Conservation (phyloP, 2,113 vertebrate species). For the Dunckerocampus dactyliophorus region DNA sequence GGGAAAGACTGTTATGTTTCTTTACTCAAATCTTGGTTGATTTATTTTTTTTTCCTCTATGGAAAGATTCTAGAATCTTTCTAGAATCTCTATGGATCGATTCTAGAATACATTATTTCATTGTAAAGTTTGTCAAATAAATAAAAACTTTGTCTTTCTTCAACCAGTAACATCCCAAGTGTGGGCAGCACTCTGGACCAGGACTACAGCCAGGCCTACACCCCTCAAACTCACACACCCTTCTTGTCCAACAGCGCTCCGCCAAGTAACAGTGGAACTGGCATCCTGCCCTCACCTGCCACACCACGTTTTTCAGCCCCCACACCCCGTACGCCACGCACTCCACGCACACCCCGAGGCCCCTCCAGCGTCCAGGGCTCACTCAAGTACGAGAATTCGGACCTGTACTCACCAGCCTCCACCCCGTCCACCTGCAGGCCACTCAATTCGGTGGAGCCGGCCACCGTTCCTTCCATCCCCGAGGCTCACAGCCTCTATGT, state of each 20-base stretch:
- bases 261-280: slow-evolving; percentile 88
- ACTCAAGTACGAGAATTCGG: slow-evolving; percentile 93
- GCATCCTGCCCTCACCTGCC: slow-evolving; percentile 93
- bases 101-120: neutral
- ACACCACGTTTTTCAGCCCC: slow-evolving; percentile 91
- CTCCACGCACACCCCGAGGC: slow-evolving; percentile 90
- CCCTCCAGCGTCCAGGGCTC: slow-evolving; percentile 94
- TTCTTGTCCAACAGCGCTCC: slow-evolving; percentile 93
- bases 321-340: slow-evolving; percentile 90
- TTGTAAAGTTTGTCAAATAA: neutral
- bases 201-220: slow-evolving; percentile 90
- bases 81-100: too few species aligned
- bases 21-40: too few species aligned
- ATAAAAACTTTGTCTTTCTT: neutral
- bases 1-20: too few species aligned
- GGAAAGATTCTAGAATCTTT: too few species aligned
- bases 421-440: slow-evolving; percentile 94
- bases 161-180: slow-evolving; percentile 73
- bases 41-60: too few species aligned
- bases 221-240: slow-evolving; percentile 91
- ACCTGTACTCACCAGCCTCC: slow-evolving; percentile 93
- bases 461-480: slow-evolving; percentile 91
- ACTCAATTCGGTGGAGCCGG: slow-evolving; percentile 93
- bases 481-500: slow-evolving; percentile 99
- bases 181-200: slow-evolving; percentile 90